Evolutionary conservation across 1,140 invertebrate species (phyloP).

Genomic region (Drosophila neocordata): DNA sequence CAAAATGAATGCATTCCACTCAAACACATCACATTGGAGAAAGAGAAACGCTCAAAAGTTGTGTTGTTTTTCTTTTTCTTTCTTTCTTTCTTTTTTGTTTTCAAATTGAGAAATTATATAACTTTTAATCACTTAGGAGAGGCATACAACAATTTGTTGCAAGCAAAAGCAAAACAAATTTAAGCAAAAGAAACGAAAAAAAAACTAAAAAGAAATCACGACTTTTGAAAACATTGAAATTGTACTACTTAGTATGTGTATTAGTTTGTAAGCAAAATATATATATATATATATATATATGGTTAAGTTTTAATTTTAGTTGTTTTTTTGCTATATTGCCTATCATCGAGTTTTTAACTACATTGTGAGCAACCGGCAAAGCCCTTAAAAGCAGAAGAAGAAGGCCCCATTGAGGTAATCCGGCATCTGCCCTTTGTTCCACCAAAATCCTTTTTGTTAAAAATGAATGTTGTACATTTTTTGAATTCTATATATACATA

Average conservation of each 20-base stretch:
- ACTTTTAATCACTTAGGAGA: background rate
- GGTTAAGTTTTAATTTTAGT: slow-evolving; percentile 74
- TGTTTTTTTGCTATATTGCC: slow-evolving; percentile 75
- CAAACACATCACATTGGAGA: slow-evolving; percentile 1
- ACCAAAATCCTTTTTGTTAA: slow-evolving; percentile 62
- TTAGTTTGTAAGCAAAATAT: slow-evolving; percentile 58
- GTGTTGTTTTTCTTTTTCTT: background rate
- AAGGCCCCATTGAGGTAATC: background rate
- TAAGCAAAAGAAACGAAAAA: slow-evolving; percentile 31
- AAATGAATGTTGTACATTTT: slow-evolving; percentile 79
- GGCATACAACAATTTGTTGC: background rate
- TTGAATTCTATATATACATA: slow-evolving; percentile 75
- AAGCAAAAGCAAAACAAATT: slow-evolving; percentile 39
- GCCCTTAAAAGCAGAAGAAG: background rate
- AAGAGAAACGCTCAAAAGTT: background rate
- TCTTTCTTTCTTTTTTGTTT: slow-evolving; percentile 31
- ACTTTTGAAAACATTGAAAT: slow-evolving; percentile 57
- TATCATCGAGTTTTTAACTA: slow-evolving; percentile 80
- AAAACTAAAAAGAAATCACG: slow-evolving; percentile 21
- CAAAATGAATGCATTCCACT: slow-evolving; percentile 12
- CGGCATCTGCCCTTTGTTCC: slow-evolving; percentile 32
- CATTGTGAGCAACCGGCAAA: slow-evolving; percentile 12
- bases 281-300: slow-evolving; percentile 34
- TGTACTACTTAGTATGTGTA: slow-evolving; percentile 69
- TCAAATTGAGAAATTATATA: background rate